Evolutionary conservation across 53 echinoderm and acorn worm genomes (phyloP), one percentile per base, ranked within the genome.

Genomic region (Mesocentrotus franciscanus): DNA sequence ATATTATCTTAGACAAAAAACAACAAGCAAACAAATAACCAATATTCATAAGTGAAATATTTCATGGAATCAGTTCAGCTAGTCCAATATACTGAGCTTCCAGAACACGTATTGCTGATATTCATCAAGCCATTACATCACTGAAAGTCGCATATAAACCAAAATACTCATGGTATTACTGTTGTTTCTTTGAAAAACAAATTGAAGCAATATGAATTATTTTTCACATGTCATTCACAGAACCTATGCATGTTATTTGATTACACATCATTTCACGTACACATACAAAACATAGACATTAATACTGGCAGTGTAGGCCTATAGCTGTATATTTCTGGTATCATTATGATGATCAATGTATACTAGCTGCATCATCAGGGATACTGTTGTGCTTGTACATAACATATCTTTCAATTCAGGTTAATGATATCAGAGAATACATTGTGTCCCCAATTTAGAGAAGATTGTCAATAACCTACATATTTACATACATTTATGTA

Each of bases 271-370:
- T 71, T 22, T n/a, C 24, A 71, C 26, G 71, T 71, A 71, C 71
- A 74, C 11, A 74, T 71, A 32, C 32, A 30, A 74, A 29, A 30
- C 9, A 74, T 10, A 3, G 6, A 30, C 74, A 74, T 74, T 32
- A 74, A 74, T 32, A 74, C 74, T 74, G 74, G 74, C 74, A 74
- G 74, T 74, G 32, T 74, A n/a, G n/a, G n/a, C n/a, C n/a, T n/a
- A 29, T 4, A 12, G 74, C 74, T 30, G 5, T 74, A 74, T 32
- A 74, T 71, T n/a, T 9, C 8, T 7, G 24, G 18, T 74, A 12
- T 74, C 29, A 74, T 12, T 32, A 6, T 74, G 32, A 74, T 30
- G 10, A 30, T 1, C 74, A 74, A 9, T 32, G 32, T 74, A 4
- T 9, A 74, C 30, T 30, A 10, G 32, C 32, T n/a, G n/a, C n/a